These are phyloP conservation scores for Rhinoraja longicauda DNA, from an alignment of 2,797 vertebrate species.

Conservation along the genomic window DNA sequence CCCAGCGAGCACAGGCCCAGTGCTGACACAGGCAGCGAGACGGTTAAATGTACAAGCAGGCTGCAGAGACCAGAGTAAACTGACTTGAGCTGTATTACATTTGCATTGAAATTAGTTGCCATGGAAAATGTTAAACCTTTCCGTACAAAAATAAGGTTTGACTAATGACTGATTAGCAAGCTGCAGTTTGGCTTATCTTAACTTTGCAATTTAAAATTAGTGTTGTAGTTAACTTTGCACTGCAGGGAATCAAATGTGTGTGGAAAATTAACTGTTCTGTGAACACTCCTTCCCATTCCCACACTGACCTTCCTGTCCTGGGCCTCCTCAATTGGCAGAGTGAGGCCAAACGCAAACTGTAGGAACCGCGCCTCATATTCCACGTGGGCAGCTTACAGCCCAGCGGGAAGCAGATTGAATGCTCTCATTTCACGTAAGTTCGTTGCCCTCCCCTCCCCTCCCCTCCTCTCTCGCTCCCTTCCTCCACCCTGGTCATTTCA, in stretches of 20 bases:
- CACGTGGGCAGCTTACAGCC: too few species aligned
- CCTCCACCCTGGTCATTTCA: too few species aligned
- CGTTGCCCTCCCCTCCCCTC: too few species aligned
- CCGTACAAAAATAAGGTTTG: conserved; percentile 42
- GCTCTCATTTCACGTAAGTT: too few species aligned
- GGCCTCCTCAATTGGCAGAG: too few species aligned
- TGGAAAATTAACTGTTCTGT: neutral
- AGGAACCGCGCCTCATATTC: too few species aligned
- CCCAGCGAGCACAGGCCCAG: too few species aligned
- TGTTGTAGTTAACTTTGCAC: neutral
- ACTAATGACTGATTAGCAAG: conserved; percentile 37
- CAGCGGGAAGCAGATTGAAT: too few species aligned
- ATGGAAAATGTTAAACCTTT: conserved; percentile 45
- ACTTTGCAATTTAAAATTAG: neutral
- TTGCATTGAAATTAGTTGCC: conserved; percentile 49
- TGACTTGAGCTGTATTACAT: conserved; percentile 42
- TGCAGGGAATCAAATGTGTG: neutral
- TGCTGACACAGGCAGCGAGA: conserved; percentile 45
- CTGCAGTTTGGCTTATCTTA: neutral
- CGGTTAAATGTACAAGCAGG: conserved; percentile 44
- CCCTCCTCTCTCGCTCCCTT: too few species aligned
- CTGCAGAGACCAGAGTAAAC: conserved; percentile 47
- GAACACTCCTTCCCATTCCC: too few species aligned
- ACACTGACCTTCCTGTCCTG: too few species aligned
- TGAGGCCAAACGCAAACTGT: too few species aligned